Percentiles rank a stretch among this genome's conserved stretches.
phyloP scores from a whole-genome alignment of 2,113 vertebrate species.

The Papio anubis region DNA sequence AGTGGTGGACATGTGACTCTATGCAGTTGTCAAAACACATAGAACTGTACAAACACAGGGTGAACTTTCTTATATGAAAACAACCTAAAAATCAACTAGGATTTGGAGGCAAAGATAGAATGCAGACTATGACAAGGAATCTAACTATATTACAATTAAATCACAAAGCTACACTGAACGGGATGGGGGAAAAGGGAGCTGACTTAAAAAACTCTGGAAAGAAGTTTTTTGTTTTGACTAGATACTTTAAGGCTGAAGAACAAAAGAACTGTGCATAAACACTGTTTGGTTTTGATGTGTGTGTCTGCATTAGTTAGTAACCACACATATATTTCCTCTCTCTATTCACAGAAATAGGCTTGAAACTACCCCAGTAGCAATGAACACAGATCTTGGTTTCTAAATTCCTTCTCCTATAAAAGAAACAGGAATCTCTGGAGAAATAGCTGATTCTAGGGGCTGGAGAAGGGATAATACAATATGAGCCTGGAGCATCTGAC shows the following conservation, averaged over 20 bases:
- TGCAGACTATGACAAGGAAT: neutral
- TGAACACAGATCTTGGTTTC: constrained; percentile 2
- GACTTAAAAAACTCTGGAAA: neutral
- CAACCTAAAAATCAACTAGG: neutral
- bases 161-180: neutral
- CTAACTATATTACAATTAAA: neutral
- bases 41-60: neutral
- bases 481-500: neutral
- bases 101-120: neutral
- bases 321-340: neutral
- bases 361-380: neutral
- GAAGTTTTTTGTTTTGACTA: neutral
- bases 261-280: neutral
- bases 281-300: neutral
- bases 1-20: neutral
- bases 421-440: neutral
- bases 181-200: neutral
- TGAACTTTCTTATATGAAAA: neutral
- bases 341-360: neutral
- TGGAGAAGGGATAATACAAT: neutral
- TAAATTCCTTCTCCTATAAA: neutral
- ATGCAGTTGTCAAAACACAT: neutral
- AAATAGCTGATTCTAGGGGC: neutral
- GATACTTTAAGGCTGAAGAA: neutral
- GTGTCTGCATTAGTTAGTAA: neutral